These are phyloP conservation scores for Odobenus rosmarus DNA, from an alignment of 2,113 vertebrate species.

Conservation along the genomic window DNA sequence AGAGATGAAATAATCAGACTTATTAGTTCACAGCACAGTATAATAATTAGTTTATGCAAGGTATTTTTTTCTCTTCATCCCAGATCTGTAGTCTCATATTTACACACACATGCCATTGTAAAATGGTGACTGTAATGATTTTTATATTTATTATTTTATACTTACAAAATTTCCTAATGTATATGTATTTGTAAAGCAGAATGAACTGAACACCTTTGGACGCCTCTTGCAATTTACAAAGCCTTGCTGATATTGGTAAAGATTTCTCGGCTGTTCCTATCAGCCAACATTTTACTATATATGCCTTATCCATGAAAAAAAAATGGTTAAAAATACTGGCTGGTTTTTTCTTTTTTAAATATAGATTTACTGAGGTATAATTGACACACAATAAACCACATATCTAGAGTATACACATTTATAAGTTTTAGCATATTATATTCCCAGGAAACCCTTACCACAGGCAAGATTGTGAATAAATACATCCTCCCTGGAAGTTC, in stretches of 20 bases:
- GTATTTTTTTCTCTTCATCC: neutral
- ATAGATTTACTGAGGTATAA: neutral
- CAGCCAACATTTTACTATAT: neutral
- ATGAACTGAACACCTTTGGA: neutral
- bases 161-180: neutral
- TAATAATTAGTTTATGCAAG: neutral
- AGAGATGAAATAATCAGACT: neutral
- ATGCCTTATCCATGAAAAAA: neutral
- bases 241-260: neutral
- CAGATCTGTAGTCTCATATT: too few relatives aligned
- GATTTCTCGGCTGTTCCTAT: neutral
- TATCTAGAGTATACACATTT: neutral
- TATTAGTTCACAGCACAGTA: neutral
- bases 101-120: neutral
- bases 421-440: neutral
- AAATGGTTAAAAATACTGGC: neutral
- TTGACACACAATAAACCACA: neutral
- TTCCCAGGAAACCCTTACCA: neutral
- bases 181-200: too few relatives aligned
- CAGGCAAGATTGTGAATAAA: neutral
- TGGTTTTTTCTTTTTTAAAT: neutral
- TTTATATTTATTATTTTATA: neutral
- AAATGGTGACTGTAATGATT: neutral
- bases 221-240: fast-evolving
- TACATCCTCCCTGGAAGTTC: fast-evolving